Percentiles rank a stretch among this genome's conserved stretches.
Conservation (phyloP, 2,113 vertebrate species). For the Marcusenius ussheri region DNA sequence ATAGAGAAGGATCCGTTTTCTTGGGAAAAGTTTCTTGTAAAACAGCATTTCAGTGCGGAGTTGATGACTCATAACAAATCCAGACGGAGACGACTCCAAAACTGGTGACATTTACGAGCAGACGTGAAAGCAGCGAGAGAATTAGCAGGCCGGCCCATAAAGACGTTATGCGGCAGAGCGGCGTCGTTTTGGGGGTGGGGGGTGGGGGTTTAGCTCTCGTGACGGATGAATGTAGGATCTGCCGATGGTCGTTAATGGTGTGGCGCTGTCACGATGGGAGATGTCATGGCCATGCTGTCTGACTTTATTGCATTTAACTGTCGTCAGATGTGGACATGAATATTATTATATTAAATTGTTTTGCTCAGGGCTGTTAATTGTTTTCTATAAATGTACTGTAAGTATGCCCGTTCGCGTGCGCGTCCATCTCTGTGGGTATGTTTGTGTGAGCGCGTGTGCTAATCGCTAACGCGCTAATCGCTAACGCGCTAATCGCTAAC, state of each 20-base stretch:
- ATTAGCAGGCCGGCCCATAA: not conserved
- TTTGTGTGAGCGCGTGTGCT: not conserved
- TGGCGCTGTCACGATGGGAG: not conserved
- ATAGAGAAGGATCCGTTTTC: not conserved
- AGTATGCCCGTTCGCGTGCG: not conserved
- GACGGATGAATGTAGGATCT: not conserved
- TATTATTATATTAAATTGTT: not conserved
- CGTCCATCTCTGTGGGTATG: not conserved
- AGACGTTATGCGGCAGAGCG: not conserved
- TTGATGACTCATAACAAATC: not conserved
- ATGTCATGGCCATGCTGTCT: not conserved
- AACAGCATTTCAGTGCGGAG: not conserved
- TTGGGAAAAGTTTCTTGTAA: constrained; percentile 5
- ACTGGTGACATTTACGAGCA: not conserved
- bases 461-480: not conserved
- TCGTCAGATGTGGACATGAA: not conserved
- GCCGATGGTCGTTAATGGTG: not conserved
- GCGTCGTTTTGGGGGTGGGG: not conserved
- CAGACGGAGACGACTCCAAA: not conserved
- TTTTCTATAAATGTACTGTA: not conserved
- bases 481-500: not conserved
- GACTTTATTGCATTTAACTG: not conserved
- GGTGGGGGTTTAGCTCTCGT: not conserved
- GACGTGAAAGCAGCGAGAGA: not conserved
- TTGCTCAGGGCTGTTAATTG: not conserved